phyloP scores from a whole-genome alignment of 1,140 invertebrate genomes.

The Eumaeus atala region DNA sequence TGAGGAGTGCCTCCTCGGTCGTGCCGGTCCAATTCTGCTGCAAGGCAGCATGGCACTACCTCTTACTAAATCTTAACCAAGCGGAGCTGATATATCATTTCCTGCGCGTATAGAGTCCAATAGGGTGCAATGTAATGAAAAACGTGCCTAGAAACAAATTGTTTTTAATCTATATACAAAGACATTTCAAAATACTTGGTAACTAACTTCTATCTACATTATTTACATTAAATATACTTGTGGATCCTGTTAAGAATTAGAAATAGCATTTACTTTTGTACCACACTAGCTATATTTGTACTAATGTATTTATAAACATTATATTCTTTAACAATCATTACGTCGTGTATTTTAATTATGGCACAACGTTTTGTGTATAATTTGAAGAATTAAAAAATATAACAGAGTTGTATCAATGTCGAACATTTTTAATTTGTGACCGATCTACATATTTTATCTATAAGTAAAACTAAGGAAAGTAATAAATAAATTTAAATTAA shows the following conservation, averaged over 20 bases:
- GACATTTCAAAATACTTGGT: slow-evolving; percentile 6
- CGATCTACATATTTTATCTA: neutral
- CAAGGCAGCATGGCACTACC: too few relatives aligned
- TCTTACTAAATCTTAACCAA: too few relatives aligned
- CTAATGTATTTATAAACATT: neutral
- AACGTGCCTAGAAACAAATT: slow-evolving; percentile 11
- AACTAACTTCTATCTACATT: slow-evolving; percentile 12
- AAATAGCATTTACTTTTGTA: neutral
- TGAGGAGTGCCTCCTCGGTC: too few relatives aligned
- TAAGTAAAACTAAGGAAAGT: neutral
- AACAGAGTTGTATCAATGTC: neutral
- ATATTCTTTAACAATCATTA: neutral
- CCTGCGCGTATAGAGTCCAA: too few relatives aligned
- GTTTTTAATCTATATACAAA: slow-evolving; percentile 12
- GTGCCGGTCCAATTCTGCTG: too few relatives aligned
- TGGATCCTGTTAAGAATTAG: neutral
- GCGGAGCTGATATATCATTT: too few relatives aligned
- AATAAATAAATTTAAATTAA: neutral
- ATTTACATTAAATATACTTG: slow-evolving; percentile 12
- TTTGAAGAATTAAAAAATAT: too few relatives aligned
- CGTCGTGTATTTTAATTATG: slow-evolving; percentile 3
- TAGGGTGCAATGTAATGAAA: neutral
- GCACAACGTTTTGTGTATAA: neutral
- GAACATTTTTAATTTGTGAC: neutral
- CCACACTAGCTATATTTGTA: neutral